phyloP scores from a whole-genome alignment of 2,888 invertebrate species.

The Chrysomela aeneicollis region DNA sequence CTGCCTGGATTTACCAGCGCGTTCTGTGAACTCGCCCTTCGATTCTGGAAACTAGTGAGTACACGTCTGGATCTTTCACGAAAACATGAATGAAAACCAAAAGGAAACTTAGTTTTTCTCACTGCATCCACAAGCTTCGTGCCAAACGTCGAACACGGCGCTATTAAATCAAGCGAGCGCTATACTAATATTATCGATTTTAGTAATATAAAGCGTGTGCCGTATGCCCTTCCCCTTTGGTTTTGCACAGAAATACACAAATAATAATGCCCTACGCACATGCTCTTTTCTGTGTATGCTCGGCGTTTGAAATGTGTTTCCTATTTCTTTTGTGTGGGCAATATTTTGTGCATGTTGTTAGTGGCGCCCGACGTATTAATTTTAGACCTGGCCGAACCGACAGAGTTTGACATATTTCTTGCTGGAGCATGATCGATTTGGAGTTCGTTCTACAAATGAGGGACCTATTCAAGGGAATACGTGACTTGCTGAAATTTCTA shows the following conservation, averaged over 20 bases:
- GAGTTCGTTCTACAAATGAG: not conserved
- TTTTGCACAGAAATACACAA: conserved; percentile 41
- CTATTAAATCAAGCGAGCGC: conserved; percentile 50
- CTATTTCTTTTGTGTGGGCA: conserved; percentile 1
- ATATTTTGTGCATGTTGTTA: conserved; percentile 9
- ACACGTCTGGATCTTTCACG: conserved; percentile 24
- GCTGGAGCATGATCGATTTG: not conserved
- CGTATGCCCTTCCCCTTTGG: conserved; percentile 42
- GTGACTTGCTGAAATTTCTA: conserved; percentile 9
- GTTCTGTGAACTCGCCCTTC: conserved; percentile 14
- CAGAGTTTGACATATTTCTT: not conserved
- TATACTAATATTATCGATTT: conserved; percentile 60
- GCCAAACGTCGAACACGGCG: conserved; percentile 48
- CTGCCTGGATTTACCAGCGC: conserved; percentile 21
- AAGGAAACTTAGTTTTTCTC: not conserved
- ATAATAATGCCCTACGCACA: conserved; percentile 34
- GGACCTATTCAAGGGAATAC: conserved; percentile 7
- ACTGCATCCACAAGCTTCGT: conserved; percentile 21
- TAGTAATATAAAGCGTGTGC: conserved; percentile 48
- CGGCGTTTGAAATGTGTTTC: conserved; percentile 8
- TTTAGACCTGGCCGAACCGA: not conserved
- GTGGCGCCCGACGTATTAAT: conserved; percentile 2
- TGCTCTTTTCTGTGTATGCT: conserved; percentile 32
- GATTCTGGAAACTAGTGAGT: conserved; percentile 30
- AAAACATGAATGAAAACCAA: conserved; percentile 36